Percentiles rank a stretch among this genome's conserved stretches.
These are phyloP conservation scores for Varanus komodoensis DNA, from an alignment of 2,113 vertebrate genomes.

Conservation along the genomic window DNA sequence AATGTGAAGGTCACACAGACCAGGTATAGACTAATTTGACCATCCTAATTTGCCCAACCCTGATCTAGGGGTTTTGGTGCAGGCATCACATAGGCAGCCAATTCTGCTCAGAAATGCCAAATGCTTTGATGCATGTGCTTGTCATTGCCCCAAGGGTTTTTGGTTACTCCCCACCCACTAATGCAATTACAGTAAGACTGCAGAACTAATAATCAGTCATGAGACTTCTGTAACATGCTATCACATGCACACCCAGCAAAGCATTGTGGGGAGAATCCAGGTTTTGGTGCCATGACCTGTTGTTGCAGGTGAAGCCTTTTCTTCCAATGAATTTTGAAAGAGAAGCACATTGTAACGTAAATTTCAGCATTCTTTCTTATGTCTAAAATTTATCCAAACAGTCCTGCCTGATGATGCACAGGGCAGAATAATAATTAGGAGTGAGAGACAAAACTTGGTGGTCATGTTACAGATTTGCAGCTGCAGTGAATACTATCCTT, in stretches of 20 bases:
- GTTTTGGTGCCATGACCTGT: fast-evolving
- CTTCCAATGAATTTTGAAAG: background rate
- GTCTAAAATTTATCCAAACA: background rate
- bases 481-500: conserved; percentile 14
- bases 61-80: too few relatives aligned
- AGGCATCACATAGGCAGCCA: background rate
- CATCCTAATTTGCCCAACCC: too few relatives aligned
- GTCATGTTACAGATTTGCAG: conserved; percentile 8
- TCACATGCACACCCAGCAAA: background rate
- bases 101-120: background rate
- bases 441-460: conserved; percentile 7
- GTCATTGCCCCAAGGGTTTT: background rate
- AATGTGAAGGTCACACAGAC: too few relatives aligned
- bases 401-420: background rate
- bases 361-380: background rate
- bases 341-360: background rate
- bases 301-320: background rate
- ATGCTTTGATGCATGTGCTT: background rate
- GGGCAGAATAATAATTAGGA: conserved; percentile 35
- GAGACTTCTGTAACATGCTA: background rate
- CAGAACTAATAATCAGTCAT: too few relatives aligned
- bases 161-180: too few relatives aligned
- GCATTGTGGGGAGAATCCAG: background rate
- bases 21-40: too few relatives aligned
- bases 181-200: too few relatives aligned